A percentile compares a stretch with the other conserved stretches of the same genome.
Evolutionary conservation across 2,797 vertebrate species (phyloP).

Genomic region (Anableps anableps): DNA sequence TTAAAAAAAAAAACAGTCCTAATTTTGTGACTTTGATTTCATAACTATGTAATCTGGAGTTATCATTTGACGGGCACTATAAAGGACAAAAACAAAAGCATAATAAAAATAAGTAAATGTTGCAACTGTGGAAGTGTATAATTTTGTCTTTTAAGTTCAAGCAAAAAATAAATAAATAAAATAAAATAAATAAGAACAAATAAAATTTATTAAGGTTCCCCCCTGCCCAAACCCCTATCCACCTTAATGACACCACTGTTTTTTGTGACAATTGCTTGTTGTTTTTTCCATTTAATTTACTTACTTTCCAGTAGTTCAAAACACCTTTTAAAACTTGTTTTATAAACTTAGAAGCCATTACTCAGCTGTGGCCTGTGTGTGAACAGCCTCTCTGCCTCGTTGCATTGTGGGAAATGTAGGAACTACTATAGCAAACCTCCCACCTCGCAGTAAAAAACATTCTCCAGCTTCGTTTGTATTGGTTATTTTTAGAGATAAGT

Average conservation of each 20-base stretch:
- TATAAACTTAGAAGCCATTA: background rate
- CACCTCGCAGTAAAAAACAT: background rate
- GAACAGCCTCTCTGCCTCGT: background rate
- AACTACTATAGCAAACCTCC: background rate
- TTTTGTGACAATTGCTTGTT: background rate
- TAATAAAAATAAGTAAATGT: background rate
- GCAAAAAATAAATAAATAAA: background rate
- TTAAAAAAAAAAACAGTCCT: background rate
- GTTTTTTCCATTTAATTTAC: background rate
- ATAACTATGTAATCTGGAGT: background rate
- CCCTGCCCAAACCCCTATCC: background rate
- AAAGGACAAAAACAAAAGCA: background rate
- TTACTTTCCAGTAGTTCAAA: background rate
- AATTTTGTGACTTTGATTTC: background rate
- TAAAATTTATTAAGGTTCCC: background rate
- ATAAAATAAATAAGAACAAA: background rate
- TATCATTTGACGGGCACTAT: background rate
- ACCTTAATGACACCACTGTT: background rate
- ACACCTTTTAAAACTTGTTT: background rate
- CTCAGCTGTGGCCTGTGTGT: background rate
- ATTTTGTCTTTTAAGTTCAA: background rate
- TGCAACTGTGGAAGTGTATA: background rate
- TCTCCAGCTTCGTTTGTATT: background rate
- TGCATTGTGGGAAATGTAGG: slow-evolving; percentile 44
- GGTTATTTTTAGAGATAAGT: background rate